phyloP scores from a whole-genome alignment of 2,888 invertebrate species.

The Tenthredo livida region DNA sequence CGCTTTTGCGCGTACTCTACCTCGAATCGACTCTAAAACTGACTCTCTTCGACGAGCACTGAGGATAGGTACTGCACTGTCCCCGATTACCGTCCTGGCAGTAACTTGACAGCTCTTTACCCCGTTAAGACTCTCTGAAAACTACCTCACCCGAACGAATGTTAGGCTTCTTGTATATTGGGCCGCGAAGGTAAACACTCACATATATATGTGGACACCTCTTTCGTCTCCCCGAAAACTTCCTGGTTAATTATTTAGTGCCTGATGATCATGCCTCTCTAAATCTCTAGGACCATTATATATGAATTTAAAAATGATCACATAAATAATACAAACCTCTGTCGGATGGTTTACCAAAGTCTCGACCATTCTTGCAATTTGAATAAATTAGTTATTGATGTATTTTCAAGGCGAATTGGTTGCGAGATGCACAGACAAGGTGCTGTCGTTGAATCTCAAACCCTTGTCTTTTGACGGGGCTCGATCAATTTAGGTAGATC shows the following conservation, averaged over 20 bases:
- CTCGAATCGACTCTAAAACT: slow-evolving; percentile 41
- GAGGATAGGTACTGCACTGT: slow-evolving; percentile 40
- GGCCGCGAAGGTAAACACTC: slow-evolving; percentile 24
- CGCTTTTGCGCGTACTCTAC: slow-evolving; percentile 36
- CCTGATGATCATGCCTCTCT: background rate
- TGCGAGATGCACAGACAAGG: background rate
- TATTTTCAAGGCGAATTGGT: background rate
- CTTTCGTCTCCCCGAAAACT: slow-evolving; percentile 17
- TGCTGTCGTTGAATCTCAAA: background rate
- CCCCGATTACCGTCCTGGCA: slow-evolving; percentile 42
- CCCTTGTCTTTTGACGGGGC: background rate
- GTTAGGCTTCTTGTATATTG: slow-evolving; percentile 8
- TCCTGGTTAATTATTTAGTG: background rate
- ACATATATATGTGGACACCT: background rate
- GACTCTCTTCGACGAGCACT: slow-evolving; percentile 31
- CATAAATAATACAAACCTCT: background rate
- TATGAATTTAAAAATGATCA: background rate
- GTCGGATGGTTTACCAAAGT: slow-evolving; percentile 21
- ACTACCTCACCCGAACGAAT: slow-evolving; percentile 32
- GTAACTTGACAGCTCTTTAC: slow-evolving; percentile 46
- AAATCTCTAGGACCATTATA: background rate
- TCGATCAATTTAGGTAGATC: background rate
- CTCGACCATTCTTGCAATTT: slow-evolving; percentile 20
- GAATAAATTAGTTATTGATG: background rate
- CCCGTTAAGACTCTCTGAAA: slow-evolving; percentile 44